Evolutionary conservation across 2,888 invertebrate species (phyloP), one percentile per base, ranked within the genome.

Genomic region (Leptinotarsa juncta): DNA sequence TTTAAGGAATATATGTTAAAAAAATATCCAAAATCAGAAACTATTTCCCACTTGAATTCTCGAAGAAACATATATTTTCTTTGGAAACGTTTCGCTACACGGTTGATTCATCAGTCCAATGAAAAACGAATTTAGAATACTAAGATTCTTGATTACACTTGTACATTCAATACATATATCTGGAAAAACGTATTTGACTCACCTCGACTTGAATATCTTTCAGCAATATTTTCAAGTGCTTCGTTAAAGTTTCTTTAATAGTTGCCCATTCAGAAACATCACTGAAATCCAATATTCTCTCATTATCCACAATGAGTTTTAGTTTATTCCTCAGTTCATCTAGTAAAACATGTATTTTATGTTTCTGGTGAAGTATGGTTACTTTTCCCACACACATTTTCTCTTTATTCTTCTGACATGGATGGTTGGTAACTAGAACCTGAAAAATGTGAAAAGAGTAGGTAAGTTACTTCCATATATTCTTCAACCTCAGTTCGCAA

Each of bases 201-300:
- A 95, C 90, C 88, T 95, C 93, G 2, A 96, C 89, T 84, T 94
- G 93, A n/a, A 93, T 90, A n/a, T 91, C 90, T 0, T 91, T 90
- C 20, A 96, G 87, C 1, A 90, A 83, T 0, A 96, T 86, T 32
- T 90, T 90, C 18, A 95, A 83, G 79, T 94, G 93, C 73, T 91
- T 91, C 16, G 91, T 91, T 65, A 91, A 89, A 26, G 91, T 88
- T 79, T 90, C 88, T 67, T 88, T 89, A 57, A 94, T 87, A 67
- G 88, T 88, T 20, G 93, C 88, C 94, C 95, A 95, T 7, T 90
- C 89, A 51, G 90, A 76, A 76, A 86, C 80, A 89, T 91, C 80
- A 88, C 75, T 78, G 73, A 83, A 85, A 77, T 87, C 83, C 7
- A 77, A 75, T 18, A 88, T 79, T 16, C 82, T 71, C 75, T 87